These are phyloP conservation scores for Pseudonaja textilis DNA, from an alignment of 2,113 vertebrate genomes.

Conservation along the genomic window DNA sequence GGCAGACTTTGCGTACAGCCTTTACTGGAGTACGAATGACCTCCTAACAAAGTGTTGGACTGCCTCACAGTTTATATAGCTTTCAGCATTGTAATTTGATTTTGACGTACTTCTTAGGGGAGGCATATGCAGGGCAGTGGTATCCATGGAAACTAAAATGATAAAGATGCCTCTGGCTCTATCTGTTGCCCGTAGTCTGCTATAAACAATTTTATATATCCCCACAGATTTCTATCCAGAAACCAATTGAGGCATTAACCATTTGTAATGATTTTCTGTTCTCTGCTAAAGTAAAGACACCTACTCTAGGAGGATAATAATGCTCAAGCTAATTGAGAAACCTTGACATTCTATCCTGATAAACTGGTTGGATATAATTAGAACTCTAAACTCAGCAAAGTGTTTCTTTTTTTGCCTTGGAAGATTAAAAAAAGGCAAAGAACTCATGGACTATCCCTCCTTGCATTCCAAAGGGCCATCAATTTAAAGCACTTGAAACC, in stretches of 20 bases:
- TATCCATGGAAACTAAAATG: conserved; percentile 81
- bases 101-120: conserved; percentile 49
- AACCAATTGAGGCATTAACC: conserved; percentile 17
- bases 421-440: neutral
- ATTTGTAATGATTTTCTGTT: conserved; percentile 46
- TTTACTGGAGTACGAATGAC: neutral
- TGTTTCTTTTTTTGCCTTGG: neutral
- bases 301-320: conserved; percentile 25
- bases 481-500: conserved; percentile 25
- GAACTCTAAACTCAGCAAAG: conserved; percentile 26
- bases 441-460: neutral
- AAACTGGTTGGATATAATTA: conserved; percentile 40
- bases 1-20: neutral
- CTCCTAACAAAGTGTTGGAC: conserved; percentile 16
- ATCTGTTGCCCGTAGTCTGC: conserved; percentile 60
- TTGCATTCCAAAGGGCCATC: conserved; percentile 5
- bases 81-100: conserved; percentile 43
- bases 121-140: conserved; percentile 43
- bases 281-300: conserved; percentile 15
- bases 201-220: conserved; percentile 54
- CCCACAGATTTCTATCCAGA: conserved; percentile 33
- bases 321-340: conserved; percentile 33
- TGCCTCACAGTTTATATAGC: conserved; percentile 60
- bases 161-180: conserved; percentile 69
- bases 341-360: conserved; percentile 1